Evolutionary conservation across 2,797 vertebrate genomes (phyloP).

Genomic region (Sebastes hubbsi): DNA sequence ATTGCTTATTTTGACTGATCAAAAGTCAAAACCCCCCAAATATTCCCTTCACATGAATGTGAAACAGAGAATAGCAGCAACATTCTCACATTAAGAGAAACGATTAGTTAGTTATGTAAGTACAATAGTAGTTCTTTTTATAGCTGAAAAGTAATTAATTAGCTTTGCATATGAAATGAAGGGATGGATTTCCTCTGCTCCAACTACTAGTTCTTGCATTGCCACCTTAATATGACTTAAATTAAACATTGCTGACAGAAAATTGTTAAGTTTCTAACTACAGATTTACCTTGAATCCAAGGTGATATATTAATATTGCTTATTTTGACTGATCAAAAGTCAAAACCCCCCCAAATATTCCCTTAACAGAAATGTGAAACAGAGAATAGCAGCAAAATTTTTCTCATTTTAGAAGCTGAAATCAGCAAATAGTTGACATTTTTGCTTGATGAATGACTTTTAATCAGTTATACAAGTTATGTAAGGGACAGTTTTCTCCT

Average conservation of each 20-base stretch:
- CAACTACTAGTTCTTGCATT: not conserved
- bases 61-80: no score
- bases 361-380: not conserved
- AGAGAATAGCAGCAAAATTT: not conserved
- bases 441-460: not conserved
- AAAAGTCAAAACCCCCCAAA: no score
- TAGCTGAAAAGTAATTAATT: not conserved
- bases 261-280: not conserved
- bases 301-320: not conserved
- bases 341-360: not conserved
- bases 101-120: not conserved
- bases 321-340: not conserved
- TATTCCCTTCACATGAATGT: no score
- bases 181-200: not conserved
- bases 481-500: not conserved
- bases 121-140: not conserved
- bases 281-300: not conserved
- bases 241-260: not conserved
- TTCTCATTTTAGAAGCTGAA: not conserved
- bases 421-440: not conserved
- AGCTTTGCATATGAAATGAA: constrained; percentile 5
- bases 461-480: not conserved
- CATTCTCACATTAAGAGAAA: not conserved
- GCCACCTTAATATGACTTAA: not conserved
- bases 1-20: not conserved